Conservation (phyloP, 2,797 vertebrate species). For the Chelon labrosus region DNA sequence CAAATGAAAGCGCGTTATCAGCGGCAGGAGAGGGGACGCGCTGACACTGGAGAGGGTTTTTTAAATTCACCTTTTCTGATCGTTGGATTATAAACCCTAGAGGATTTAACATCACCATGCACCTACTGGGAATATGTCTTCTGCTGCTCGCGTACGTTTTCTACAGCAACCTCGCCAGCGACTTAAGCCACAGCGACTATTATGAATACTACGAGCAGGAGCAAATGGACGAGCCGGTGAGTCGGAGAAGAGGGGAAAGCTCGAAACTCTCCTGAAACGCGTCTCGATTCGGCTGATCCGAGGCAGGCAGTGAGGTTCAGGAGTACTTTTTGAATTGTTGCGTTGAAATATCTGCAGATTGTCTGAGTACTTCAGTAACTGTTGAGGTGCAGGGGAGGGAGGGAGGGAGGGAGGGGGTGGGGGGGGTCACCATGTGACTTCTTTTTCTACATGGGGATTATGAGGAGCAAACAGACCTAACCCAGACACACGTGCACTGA, state of each 20-base stretch:
- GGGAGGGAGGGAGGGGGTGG: no score
- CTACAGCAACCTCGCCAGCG: conserved; percentile 86
- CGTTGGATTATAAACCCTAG: conserved; percentile 48
- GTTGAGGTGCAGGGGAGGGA: no score
- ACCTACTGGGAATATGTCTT: conserved; percentile 81
- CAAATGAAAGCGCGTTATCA: conserved; percentile 32
- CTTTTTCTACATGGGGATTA: no score
- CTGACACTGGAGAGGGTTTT: conserved; percentile 39
- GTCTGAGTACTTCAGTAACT: no score
- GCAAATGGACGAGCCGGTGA: conserved; percentile 88
- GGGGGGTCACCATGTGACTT: no score
- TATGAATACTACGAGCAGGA: conserved; percentile 88
- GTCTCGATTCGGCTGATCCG: no score
- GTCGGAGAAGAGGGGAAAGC: conserved; percentile 38
- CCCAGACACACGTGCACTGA: no score
- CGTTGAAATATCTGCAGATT: no score
- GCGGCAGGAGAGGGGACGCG: conserved; percentile 37
- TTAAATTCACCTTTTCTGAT: conserved; percentile 39
- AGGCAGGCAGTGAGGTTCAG: no score
- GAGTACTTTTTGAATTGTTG: no score
- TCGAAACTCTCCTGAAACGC: no score
- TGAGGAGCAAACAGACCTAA: no score
- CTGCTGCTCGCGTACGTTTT: conserved; percentile 73
- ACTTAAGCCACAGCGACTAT: conserved; percentile 86
- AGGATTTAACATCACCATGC: conserved; percentile 71